These are phyloP conservation scores for Mallateleia sp. DNA, from an alignment of 2,888 invertebrate genomes.

Conservation along the genomic window DNA sequence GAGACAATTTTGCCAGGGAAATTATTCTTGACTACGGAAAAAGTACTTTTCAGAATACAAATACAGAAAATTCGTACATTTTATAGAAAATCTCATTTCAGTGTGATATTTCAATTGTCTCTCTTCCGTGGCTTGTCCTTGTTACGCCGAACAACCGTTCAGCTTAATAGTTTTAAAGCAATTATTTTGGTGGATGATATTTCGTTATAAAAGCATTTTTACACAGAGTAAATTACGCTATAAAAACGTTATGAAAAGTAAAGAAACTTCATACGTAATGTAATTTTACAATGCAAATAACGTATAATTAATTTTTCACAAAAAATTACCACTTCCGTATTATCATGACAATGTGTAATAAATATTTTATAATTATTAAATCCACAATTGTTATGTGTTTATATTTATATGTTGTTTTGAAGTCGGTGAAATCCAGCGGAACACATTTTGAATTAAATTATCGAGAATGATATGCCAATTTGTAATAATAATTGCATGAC, in stretches of 20 bases:
- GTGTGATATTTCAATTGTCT: conserved; percentile 19
- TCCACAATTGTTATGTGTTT: too few species aligned
- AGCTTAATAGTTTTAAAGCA: conserved; percentile 34
- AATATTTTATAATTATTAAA: too few species aligned
- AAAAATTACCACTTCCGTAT: neutral
- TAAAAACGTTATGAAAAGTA: conserved; percentile 20
- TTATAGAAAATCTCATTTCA: conserved; percentile 25
- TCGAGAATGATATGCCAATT: too few species aligned
- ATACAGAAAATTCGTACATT: too few species aligned
- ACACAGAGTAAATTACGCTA: conserved; percentile 15
- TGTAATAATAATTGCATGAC: too few species aligned
- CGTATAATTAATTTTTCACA: neutral
- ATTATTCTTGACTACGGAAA: too few species aligned
- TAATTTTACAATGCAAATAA: conserved; percentile 18
- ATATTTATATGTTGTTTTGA: too few species aligned
- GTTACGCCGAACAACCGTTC: conserved; percentile 10
- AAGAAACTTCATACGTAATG: neutral
- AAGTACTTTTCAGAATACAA: too few species aligned
- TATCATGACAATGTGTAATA: too few species aligned
- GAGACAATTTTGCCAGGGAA: too few species aligned
- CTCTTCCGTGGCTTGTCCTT: neutral
- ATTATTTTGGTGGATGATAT: conserved; percentile 40
- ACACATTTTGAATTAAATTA: too few species aligned
- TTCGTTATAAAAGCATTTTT: conserved; percentile 46
- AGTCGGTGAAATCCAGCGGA: too few species aligned